phyloP scores from a whole-genome alignment of 2,888 invertebrate genomes.

The Oscheius myriophilus region DNA sequence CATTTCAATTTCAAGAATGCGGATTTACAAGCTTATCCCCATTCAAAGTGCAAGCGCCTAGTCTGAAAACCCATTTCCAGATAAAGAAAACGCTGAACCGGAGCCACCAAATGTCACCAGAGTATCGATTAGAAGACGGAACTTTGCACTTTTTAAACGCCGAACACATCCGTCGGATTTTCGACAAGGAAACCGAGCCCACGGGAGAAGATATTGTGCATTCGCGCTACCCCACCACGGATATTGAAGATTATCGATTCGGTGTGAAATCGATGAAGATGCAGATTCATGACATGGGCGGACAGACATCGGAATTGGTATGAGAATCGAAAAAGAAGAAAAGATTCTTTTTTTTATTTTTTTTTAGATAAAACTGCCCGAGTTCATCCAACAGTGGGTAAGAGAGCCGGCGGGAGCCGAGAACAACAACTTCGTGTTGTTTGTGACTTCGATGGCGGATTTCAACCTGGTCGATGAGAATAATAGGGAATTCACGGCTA shows the following conservation, averaged over 20 bases:
- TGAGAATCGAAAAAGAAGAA: constrained; percentile 11
- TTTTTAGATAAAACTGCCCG: constrained; percentile 53
- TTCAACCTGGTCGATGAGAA: constrained; percentile 60
- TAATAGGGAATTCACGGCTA: constrained; percentile 52
- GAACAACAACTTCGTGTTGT: constrained; percentile 60
- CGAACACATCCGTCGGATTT: constrained; percentile 42
- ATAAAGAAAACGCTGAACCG: constrained; percentile 22
- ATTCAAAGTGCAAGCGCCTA: neutral
- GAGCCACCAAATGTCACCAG: constrained; percentile 21
- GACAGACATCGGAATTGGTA: constrained; percentile 61
- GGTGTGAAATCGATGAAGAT: constrained; percentile 53
- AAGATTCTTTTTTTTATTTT: too few relatives aligned
- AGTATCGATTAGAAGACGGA: constrained; percentile 52
- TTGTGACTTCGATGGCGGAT: constrained; percentile 65
- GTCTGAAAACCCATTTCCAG: constrained; percentile 15
- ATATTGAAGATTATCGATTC: constrained; percentile 63
- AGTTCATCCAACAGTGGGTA: constrained; percentile 56
- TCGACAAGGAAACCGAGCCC: constrained; percentile 48
- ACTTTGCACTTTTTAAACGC: constrained; percentile 50
- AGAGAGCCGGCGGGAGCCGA: constrained; percentile 43
- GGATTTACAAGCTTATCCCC: too few relatives aligned
- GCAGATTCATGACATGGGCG: constrained; percentile 66
- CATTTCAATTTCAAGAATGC: too few relatives aligned
- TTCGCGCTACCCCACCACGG: constrained; percentile 60
- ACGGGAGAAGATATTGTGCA: constrained; percentile 61